Evolutionary conservation across 2,113 vertebrate species (phyloP).

Genomic region (Gobius niger): DNA sequence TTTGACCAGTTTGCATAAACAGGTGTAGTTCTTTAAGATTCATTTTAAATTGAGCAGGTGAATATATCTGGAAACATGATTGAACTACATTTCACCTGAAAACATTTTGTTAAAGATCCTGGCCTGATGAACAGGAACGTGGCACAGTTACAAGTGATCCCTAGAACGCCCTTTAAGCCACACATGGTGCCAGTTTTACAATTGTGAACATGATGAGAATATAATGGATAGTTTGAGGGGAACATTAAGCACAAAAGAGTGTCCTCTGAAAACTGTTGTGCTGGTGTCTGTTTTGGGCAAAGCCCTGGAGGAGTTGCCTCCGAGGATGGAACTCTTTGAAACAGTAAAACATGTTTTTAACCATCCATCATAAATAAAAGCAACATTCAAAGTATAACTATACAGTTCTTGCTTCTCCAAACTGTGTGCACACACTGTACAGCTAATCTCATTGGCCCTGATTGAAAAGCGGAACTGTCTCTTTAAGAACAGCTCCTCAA

Average conservation of each 20-base stretch:
- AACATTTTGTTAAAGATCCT: neutral
- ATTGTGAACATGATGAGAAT: neutral
- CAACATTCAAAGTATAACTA: neutral
- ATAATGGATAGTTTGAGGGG: neutral
- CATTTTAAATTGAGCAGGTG: neutral
- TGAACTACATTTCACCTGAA: neutral
- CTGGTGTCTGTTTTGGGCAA: neutral
- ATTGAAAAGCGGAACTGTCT: neutral
- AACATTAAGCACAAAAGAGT: neutral
- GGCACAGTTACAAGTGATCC: neutral
- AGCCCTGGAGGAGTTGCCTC: neutral
- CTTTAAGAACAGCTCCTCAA: conserved; percentile 16
- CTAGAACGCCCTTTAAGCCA: neutral
- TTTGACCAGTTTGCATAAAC: neutral
- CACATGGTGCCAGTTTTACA: neutral
- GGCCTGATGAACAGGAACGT: neutral
- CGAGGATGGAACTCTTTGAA: neutral
- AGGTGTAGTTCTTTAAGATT: neutral
- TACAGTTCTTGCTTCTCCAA: neutral
- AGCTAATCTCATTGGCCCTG: neutral
- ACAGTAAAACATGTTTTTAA: neutral
- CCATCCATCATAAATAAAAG: neutral
- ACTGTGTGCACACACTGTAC: neutral
- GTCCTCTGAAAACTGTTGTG: conserved; percentile 1
- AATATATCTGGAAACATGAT: neutral